Evolutionary conservation across 2,113 vertebrate species (phyloP).

Genomic region (Scatophagus argus): DNA sequence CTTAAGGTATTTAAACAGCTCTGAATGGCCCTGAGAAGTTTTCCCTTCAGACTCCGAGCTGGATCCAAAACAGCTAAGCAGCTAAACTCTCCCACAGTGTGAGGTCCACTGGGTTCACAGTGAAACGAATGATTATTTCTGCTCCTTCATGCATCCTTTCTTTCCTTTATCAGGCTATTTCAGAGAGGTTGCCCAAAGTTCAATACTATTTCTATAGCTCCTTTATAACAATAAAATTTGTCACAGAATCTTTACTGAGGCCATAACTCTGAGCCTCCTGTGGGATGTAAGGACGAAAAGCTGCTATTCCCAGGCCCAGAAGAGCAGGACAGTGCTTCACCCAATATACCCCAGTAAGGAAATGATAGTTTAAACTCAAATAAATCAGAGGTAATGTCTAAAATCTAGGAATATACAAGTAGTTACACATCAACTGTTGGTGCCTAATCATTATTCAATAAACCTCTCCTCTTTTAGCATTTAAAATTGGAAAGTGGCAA

Average conservation of each 20-base stretch:
- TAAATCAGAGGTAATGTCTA: slow-evolving; percentile 27
- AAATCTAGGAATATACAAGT: background rate
- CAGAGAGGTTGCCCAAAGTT: slow-evolving; percentile 56
- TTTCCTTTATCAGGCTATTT: slow-evolving; percentile 52
- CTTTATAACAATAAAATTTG: slow-evolving; percentile 62
- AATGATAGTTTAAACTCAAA: slow-evolving; percentile 2
- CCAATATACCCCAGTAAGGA: background rate
- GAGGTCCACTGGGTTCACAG: slow-evolving; percentile 37
- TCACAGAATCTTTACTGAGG: slow-evolving; percentile 56
- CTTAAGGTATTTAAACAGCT: slow-evolving; percentile 56
- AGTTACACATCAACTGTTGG: background rate
- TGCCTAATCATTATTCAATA: slow-evolving; percentile 20
- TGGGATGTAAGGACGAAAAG: slow-evolving; percentile 37
- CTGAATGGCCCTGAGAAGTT: slow-evolving; percentile 49
- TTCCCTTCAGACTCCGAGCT: slow-evolving; percentile 42
- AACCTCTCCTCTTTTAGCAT: slow-evolving; percentile 33
- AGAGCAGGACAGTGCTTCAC: background rate
- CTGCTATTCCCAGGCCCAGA: background rate
- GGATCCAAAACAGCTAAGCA: slow-evolving; percentile 36
- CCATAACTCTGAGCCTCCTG: slow-evolving; percentile 19
- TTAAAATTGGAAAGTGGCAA: slow-evolving; percentile 30
- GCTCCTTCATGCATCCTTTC: slow-evolving; percentile 44
- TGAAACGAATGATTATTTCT: slow-evolving; percentile 54
- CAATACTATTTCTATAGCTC: slow-evolving; percentile 47
- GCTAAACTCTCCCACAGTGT: slow-evolving; percentile 34